These are phyloP conservation scores for Lamproptera curius DNA, from an alignment of 2,888 invertebrate species.

Conservation along the genomic window DNA sequence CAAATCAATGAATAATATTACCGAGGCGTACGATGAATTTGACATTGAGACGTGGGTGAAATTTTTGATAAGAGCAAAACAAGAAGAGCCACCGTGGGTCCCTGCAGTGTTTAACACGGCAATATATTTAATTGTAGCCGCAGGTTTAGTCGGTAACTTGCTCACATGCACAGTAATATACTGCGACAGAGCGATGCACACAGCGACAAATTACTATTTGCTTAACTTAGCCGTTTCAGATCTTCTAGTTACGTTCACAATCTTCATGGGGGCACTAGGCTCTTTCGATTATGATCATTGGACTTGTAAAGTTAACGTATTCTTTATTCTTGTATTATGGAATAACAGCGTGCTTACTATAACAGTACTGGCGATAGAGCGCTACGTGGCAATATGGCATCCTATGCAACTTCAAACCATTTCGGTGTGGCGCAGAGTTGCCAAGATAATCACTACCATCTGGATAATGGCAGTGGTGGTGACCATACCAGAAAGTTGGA, in stretches of 20 bases:
- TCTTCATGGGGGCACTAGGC: constrained; percentile 25
- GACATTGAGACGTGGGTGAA: constrained; percentile 8
- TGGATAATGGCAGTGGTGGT: constrained; percentile 35
- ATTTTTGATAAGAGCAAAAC: constrained; percentile 22
- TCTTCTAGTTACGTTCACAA: constrained; percentile 25
- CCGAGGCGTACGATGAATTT: constrained; percentile 1
- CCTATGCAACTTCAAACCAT: constrained; percentile 29
- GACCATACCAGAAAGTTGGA: constrained; percentile 30
- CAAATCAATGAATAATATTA: constrained; percentile 8
- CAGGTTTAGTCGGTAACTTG: constrained; percentile 25
- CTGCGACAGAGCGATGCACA: constrained; percentile 19
- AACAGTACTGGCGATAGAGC: constrained; percentile 32
- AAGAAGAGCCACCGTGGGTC: constrained; percentile 24
- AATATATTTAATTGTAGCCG: constrained; percentile 11
- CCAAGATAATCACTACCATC: constrained; percentile 28
- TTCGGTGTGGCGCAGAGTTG: constrained; percentile 25
- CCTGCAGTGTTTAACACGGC: constrained; percentile 22
- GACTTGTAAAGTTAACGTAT: constrained; percentile 29
- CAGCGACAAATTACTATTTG: constrained; percentile 20
- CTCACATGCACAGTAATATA: constrained; percentile 36
- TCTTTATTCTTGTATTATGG: constrained; percentile 28
- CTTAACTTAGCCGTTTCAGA: constrained; percentile 22
- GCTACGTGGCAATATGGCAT: constrained; percentile 34
- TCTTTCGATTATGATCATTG: constrained; percentile 19
- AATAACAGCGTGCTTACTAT: constrained; percentile 33